Evolutionary conservation across 2,888 invertebrate genomes (phyloP).

Genomic region (Pherbina coryleti): DNA sequence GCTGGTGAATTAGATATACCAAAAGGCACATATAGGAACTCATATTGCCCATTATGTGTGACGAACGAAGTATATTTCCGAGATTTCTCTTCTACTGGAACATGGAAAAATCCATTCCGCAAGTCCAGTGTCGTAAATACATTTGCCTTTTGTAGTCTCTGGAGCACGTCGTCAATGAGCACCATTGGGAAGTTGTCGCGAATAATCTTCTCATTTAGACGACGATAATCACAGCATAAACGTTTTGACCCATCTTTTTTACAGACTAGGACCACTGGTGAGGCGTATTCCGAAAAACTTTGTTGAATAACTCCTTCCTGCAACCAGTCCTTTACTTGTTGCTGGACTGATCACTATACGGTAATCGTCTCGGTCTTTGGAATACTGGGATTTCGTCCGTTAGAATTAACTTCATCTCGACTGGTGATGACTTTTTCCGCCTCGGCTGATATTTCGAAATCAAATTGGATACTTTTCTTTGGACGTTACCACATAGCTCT

Average conservation of each 20-base stretch:
- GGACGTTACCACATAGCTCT: background rate
- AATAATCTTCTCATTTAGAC: conserved; percentile 47
- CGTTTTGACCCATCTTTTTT: background rate
- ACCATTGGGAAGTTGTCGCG: conserved; percentile 48
- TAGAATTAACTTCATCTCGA: background rate
- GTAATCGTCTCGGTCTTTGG: conserved; percentile 32
- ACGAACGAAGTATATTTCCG: conserved; percentile 51
- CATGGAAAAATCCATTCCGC: conserved; percentile 50
- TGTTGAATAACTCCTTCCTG: conserved; percentile 2
- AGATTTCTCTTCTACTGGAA: conserved; percentile 47
- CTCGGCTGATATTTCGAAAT: conserved; percentile 16
- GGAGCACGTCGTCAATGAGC: conserved; percentile 47
- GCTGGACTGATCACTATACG: conserved; percentile 49
- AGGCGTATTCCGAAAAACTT: background rate
- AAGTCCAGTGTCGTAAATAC: conserved; percentile 51
- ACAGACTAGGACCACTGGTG: background rate
- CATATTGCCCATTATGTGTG: conserved; percentile 51
- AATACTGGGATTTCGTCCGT: conserved; percentile 9
- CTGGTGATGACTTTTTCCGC: conserved; percentile 21
- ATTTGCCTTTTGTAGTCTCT: conserved; percentile 43
- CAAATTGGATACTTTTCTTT: background rate
- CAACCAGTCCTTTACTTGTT: conserved; percentile 50
- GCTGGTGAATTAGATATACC: conserved; percentile 48
- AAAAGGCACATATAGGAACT: conserved; percentile 49
- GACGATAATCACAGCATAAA: conserved; percentile 47